These are phyloP conservation scores for Epistrophella euchroma DNA, from an alignment of 2,888 invertebrate genomes.

Conservation along the genomic window DNA sequence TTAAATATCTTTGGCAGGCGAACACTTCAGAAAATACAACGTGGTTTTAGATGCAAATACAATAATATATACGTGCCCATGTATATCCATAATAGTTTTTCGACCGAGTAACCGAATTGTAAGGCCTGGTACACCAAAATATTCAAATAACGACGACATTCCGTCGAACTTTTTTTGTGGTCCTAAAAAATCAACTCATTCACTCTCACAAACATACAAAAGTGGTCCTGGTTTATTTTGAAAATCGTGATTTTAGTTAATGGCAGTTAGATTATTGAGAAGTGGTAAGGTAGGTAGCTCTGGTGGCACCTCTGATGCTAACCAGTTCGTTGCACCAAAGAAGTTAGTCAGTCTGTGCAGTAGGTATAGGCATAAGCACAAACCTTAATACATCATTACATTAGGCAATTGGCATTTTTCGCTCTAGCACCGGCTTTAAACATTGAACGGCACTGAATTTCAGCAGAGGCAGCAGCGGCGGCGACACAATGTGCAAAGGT, in stretches of 20 bases:
- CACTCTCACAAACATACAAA: not conserved
- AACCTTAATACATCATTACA: conserved; percentile 68
- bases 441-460: conserved; percentile 11
- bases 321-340: conserved; percentile 40
- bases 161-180: conserved; percentile 39
- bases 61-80: not conserved
- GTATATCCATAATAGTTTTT: not conserved
- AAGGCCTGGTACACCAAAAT: conserved; percentile 33
- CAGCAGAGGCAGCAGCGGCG: not conserved
- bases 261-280: conserved; percentile 52
- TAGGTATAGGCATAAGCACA: not conserved
- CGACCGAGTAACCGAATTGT: conserved; percentile 74
- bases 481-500: conserved; percentile 65
- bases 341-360: not conserved
- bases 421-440: conserved; percentile 62
- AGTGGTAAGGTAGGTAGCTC: conserved; percentile 8
- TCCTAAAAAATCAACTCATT: conserved; percentile 42
- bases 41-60: conserved; percentile 16
- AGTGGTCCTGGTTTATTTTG: conserved; percentile 42
- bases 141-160: conserved; percentile 56
- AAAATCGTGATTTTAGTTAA: conserved; percentile 74
- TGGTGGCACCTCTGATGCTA: conserved; percentile 37
- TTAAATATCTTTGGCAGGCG: conserved; percentile 73
- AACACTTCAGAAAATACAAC: conserved; percentile 42
- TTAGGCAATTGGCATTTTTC: conserved; percentile 73